Evolutionary conservation across 2,888 invertebrate species (phyloP), one percentile per base, ranked within the genome.

Genomic region (Ctena decussata): DNA sequence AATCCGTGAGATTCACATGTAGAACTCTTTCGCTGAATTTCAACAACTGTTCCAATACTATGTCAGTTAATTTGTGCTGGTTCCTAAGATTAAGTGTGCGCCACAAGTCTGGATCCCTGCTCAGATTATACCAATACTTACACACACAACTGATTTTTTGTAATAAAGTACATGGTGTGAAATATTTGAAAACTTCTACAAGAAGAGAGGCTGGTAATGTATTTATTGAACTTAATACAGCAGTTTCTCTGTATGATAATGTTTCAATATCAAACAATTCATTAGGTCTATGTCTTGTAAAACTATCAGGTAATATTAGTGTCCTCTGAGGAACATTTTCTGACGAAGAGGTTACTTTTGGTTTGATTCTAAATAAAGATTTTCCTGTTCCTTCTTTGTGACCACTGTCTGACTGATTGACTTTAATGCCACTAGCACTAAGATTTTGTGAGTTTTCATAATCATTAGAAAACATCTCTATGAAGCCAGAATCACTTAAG

Each of bases 1-100:
- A 90, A 71, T 93, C 92, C 6, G 91, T 87, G 30, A 94, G 65
- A 70, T 93, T 91, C 27, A 94, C 77, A 30, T 85, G 76, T 8
- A 82, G 57, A 6, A 93, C 93, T 21, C 91, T 71, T 71, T 93
- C 91, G 84, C 93, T 93, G 46, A 88, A 87, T 24, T 76, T 82
- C 0, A 85, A 44, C 41, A 87, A 60, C 77, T 81, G 82, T 57
- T 77, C 60, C 2, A 89, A 79, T 30, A 80, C 77, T 39, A 75
- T 49, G 53, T 89, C 89, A 8, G 85, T 84, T n/a, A 89, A 70
- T 30, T 82, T 81, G 39, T 77, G 84, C n/a, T 85, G 85, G 41
- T 85, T 82, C 46, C 46, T 77, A 0, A 89, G 49, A 46, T 71
- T 77, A 12, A 87, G 77, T 8, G 49, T 49, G 32, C 74, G 18